Conservation (phyloP, 2,113 vertebrate genomes). For the Phoxinus phoxinus region DNA sequence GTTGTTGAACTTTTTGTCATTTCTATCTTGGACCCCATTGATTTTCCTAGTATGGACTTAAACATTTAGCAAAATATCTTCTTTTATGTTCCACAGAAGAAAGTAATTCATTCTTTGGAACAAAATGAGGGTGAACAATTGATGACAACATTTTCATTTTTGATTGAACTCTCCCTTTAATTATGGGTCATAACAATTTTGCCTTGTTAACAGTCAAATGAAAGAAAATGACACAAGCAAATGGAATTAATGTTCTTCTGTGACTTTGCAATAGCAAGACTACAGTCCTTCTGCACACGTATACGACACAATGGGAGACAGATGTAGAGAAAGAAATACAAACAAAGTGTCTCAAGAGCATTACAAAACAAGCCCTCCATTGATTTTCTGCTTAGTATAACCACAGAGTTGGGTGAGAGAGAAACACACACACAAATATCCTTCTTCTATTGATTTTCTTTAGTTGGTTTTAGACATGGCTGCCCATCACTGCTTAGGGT, state of each 20-base stretch:
- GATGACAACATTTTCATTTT: background rate
- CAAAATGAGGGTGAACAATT: background rate
- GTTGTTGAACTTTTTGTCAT: background rate
- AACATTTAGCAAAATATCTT: background rate
- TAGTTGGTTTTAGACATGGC: constrained; percentile 28
- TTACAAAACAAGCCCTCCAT: constrained; percentile 36
- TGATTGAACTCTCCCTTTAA: background rate
- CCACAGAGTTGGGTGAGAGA: constrained; percentile 24
- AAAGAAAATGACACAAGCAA: constrained; percentile 18
- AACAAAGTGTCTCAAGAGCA: constrained; percentile 34
- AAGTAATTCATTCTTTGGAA: background rate
- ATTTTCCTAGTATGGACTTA: background rate
- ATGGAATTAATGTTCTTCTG: background rate
- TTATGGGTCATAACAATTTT: background rate
- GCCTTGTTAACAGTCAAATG: background rate
- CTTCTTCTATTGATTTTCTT: constrained; percentile 30
- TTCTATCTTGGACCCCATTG: background rate
- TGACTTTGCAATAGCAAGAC: background rate
- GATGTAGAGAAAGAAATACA: constrained; percentile 14
- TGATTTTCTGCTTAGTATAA: constrained; percentile 46
- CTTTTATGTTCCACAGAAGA: background rate
- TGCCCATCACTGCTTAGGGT: constrained; percentile 24
- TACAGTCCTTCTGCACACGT: background rate
- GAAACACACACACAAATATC: constrained; percentile 4
- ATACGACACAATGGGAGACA: background rate